These are phyloP conservation scores for Triplophysa dalaica DNA, from an alignment of 2,113 vertebrate species.

Conservation along the genomic window DNA sequence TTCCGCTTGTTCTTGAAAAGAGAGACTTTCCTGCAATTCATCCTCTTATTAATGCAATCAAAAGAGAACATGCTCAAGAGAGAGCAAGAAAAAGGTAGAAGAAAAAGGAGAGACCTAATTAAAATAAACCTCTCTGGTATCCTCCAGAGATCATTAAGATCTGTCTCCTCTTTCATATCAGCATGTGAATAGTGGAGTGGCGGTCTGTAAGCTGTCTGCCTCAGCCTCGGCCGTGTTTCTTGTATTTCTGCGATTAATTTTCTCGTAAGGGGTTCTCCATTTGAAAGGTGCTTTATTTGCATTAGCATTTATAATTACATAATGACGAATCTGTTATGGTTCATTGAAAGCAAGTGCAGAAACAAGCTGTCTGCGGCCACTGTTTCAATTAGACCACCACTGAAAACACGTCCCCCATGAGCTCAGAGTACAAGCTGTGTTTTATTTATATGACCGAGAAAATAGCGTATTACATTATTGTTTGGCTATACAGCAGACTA, in stretches of 20 bases:
- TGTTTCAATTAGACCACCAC: constrained; percentile 90
- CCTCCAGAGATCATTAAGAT: constrained; percentile 71
- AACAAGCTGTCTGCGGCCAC: constrained; percentile 86
- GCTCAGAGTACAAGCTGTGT: constrained; percentile 79
- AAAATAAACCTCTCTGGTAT: constrained; percentile 66
- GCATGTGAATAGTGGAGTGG: constrained; percentile 64
- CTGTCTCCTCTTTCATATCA: constrained; percentile 64
- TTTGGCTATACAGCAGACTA: background rate
- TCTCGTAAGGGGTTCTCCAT: constrained; percentile 68
- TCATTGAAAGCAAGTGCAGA: constrained; percentile 87
- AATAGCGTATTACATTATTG: constrained; percentile 1
- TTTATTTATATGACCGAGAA: constrained; percentile 86
- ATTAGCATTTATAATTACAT: constrained; percentile 98
- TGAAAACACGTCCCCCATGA: constrained; percentile 85
- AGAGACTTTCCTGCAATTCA: constrained; percentile 61
- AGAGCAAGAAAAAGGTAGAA: background rate
- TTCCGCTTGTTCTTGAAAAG: constrained; percentile 54
- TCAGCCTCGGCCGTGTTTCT: constrained; percentile 59
- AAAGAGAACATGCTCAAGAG: constrained; percentile 57
- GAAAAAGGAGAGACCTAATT: constrained; percentile 47
- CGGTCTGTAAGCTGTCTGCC: constrained; percentile 66
- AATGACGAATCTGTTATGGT: constrained; percentile 98
- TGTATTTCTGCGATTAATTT: constrained; percentile 74
- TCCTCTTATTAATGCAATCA: constrained; percentile 63
- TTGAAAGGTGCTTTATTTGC: constrained; percentile 92